Evolutionary conservation across 53 echinoderm and acorn worm genomes (phyloP), one percentile per base, ranked within the genome.

Genomic region (Paracentrotus lividus): DNA sequence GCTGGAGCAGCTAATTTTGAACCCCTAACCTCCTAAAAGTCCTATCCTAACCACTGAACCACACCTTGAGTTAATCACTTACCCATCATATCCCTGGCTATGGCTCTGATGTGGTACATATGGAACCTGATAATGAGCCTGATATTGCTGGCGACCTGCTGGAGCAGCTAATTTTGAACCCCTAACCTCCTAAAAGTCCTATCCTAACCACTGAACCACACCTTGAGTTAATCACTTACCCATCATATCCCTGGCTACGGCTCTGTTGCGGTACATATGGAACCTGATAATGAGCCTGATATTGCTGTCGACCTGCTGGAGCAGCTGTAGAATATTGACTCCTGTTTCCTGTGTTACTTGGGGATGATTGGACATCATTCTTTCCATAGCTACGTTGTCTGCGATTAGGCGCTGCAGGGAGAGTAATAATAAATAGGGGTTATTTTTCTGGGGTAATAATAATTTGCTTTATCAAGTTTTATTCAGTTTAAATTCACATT

Each of bases 181-280:
- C 33, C 26, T 9, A 27, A 20, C 67, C 67, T 66, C 3, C 55
- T 15, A 12, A 12, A 20, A 55, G 15, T 12, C 36, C 36, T 75
- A 38, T 29, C 29, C 8, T 38, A 75, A 75, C 75, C 75, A 38
- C 40, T 75, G 15, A 8, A n/a, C 61, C 29, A 8, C 8, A 7
- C 61, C 27, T 6, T 29, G 26, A 61, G 8, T 8, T 61, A 1
- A 49, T 8, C 21, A 76, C 92, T 78, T 24, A 92, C 92, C 92
- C 92, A 34, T 92, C 92, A 42, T 92, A 78, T 12, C 92, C 92
- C 60, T 92, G 92, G 59, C 78, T 92, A 29, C 92, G 45, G 32
- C 94, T 95, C 76, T 99, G 99, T 85, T 98, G 97, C 0, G 99
- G 99, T 44, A 99, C 96, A 84, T 99, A 99, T 2, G 99, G 99